Percentiles rank a stretch among this genome's conserved stretches.
These are phyloP conservation scores for Progne subis DNA, from an alignment of 2,113 vertebrate species.

Conservation along the genomic window DNA sequence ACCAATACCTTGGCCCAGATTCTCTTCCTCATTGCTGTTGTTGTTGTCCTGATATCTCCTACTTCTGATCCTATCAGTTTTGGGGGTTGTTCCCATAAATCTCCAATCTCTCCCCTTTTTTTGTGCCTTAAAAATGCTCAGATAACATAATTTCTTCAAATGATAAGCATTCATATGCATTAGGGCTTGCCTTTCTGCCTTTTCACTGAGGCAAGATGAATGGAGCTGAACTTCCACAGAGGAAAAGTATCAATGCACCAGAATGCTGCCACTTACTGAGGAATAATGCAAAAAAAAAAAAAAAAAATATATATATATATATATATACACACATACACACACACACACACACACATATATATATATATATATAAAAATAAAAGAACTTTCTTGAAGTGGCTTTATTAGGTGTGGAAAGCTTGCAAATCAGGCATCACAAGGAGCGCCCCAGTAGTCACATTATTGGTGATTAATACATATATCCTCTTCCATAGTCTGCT, in stretches of 20 bases:
- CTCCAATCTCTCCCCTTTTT: background rate
- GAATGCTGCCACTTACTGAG: background rate
- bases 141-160: background rate
- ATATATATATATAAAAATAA: background rate
- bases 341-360: too few relatives aligned
- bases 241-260: background rate
- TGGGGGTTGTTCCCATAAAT: background rate
- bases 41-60: background rate
- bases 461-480: background rate
- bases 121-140: background rate
- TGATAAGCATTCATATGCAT: background rate
- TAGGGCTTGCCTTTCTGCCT: background rate
- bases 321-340: too few relatives aligned
- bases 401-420: background rate
- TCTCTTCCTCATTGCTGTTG: background rate
- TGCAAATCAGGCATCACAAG: background rate
- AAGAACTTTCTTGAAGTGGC: background rate
- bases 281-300: background rate
- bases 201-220: background rate
- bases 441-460: background rate
- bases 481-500: background rate
- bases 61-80: background rate
- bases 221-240: background rate
- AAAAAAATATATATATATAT: background rate
- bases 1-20: background rate